Evolutionary conservation across 2,797 vertebrate genomes (phyloP).

Genomic region (Phalloptychus januarius): DNA sequence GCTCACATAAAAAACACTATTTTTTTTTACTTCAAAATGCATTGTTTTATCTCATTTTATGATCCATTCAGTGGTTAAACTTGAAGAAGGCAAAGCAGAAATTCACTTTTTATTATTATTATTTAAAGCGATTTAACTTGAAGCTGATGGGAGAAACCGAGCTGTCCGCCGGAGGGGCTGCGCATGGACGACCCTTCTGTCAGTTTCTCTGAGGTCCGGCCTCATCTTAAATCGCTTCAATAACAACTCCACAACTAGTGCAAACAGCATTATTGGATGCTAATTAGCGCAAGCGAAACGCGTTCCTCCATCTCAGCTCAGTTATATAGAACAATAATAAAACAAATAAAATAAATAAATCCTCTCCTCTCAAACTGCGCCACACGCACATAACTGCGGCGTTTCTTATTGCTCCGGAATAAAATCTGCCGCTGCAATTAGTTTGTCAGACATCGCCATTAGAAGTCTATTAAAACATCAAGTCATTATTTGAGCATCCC

Average conservation of each 20-base stretch:
- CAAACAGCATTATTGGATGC: conserved; percentile 37
- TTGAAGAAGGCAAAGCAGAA: background rate
- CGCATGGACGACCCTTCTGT: conserved; percentile 7
- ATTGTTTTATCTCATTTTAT: background rate
- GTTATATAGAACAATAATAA: background rate
- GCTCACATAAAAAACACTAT: background rate
- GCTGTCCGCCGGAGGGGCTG: conserved; percentile 34
- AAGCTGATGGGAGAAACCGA: background rate
- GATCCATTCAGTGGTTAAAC: background rate
- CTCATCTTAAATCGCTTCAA: background rate
- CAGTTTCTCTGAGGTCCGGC: background rate
- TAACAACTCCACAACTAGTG: conserved; percentile 23
- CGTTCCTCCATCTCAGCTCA: conserved; percentile 46
- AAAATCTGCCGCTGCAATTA: conserved; percentile 82
- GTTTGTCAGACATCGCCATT: conserved; percentile 87
- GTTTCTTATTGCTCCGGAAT: conserved; percentile 78
- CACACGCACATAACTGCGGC: conserved; percentile 70
- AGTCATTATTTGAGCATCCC: conserved; percentile 87
- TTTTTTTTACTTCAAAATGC: background rate
- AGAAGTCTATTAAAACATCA: conserved; percentile 91
- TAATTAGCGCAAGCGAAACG: conserved; percentile 52
- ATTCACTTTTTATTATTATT: background rate
- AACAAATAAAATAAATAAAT: conserved; percentile 1
- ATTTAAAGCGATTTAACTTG: background rate
- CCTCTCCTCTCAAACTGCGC: conserved; percentile 66